These are phyloP conservation scores for Zootoca vivipara DNA, from an alignment of 2,113 vertebrate species.

Conservation along the genomic window DNA sequence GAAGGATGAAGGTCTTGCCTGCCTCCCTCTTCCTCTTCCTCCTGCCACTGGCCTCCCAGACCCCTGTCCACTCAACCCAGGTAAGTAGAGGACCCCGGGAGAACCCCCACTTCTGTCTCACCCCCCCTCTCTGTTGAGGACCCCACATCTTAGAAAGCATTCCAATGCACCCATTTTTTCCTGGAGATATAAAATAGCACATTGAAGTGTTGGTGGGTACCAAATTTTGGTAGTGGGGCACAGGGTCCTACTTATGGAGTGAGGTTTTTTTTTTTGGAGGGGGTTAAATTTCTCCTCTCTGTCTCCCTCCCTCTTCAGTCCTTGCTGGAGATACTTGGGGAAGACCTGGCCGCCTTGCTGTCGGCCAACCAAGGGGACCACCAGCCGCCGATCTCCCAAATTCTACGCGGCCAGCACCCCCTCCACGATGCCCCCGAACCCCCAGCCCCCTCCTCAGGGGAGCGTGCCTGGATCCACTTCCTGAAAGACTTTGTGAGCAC, in stretches of 20 bases:
- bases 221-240: not conserved
- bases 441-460: not conserved
- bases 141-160: not conserved
- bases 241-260: not conserved
- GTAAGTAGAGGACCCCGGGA: not conserved
- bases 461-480: slow-evolving; percentile 47
- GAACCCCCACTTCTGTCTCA: not conserved
- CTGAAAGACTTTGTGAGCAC: slow-evolving; percentile 70
- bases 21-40: not conserved
- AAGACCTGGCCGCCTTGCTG: not conserved
- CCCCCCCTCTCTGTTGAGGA: not conserved
- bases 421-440: not conserved
- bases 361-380: rapidly evolving
- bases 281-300: too few relatives aligned
- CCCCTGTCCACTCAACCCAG: not conserved
- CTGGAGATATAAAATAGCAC: not conserved
- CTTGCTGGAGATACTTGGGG: not conserved
- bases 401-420: not conserved
- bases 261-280: not conserved
- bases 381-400: not conserved
- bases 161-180: too few relatives aligned
- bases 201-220: not conserved
- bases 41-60: not conserved
- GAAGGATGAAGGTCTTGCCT: not conserved
- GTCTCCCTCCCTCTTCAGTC: not conserved